These are phyloP conservation scores for Typhlichthys subterraneus DNA, from an alignment of 2,797 vertebrate genomes.

Conservation along the genomic window DNA sequence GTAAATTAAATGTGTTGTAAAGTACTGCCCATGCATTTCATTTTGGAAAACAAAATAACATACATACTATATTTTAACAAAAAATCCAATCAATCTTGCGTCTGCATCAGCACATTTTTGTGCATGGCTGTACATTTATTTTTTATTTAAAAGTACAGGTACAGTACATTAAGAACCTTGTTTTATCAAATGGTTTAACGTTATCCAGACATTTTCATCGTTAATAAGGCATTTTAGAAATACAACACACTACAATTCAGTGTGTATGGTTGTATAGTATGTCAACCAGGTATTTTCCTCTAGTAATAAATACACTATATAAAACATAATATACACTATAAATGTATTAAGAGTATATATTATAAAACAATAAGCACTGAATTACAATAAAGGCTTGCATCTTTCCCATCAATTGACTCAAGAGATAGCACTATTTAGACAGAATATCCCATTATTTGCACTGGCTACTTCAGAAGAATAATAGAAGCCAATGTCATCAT, in stretches of 20 bases:
- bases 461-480: background rate
- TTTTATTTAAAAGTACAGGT: background rate
- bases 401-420: conserved; percentile 2
- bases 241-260: too few relatives aligned
- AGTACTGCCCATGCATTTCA: too few relatives aligned
- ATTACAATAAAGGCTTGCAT: conserved; percentile 7
- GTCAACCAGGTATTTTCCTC: too few relatives aligned
- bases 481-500: background rate
- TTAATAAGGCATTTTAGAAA: too few relatives aligned
- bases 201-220: too few relatives aligned
- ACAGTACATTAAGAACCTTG: conserved; percentile 9
- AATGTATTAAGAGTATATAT: background rate
- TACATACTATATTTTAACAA: too few relatives aligned
- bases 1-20: too few relatives aligned
- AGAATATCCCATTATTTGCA: conserved; percentile 9
- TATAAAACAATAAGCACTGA: conserved; percentile 25
- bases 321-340: background rate
- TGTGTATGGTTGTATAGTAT: too few relatives aligned
- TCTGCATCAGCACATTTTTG: conserved; percentile 21
- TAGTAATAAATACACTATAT: too few relatives aligned
- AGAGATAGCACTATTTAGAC: background rate
- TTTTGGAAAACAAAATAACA: too few relatives aligned
- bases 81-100: too few relatives aligned
- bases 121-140: conserved; percentile 13
- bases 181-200: background rate